phyloP scores from a whole-genome alignment of 2,797 vertebrate genomes.

The Hyperoplus lanceolatus region DNA sequence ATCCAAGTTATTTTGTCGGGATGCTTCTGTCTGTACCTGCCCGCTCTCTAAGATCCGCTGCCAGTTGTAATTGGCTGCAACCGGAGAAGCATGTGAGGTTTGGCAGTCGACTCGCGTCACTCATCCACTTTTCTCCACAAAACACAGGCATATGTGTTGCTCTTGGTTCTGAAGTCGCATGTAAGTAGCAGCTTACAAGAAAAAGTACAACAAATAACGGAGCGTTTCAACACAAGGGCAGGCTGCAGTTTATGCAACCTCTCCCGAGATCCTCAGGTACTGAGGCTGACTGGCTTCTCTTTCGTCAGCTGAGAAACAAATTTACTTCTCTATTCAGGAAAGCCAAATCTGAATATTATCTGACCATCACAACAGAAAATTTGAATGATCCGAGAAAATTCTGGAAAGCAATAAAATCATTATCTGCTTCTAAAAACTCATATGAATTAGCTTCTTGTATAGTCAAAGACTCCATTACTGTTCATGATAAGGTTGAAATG shows the following conservation, averaged over 20 bases:
- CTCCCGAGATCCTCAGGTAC: slow-evolving; percentile 42
- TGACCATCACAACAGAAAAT: too few relatives aligned
- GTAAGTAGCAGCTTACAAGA: slow-evolving; percentile 40
- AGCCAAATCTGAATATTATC: too few relatives aligned
- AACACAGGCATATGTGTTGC: slow-evolving; percentile 21
- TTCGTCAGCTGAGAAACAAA: too few relatives aligned
- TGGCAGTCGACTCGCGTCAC: slow-evolving; percentile 32
- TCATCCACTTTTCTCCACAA: slow-evolving; percentile 13
- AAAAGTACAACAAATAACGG: slow-evolving; percentile 38
- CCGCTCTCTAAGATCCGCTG: slow-evolving; percentile 41
- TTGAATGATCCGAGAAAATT: too few relatives aligned
- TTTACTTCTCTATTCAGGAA: too few relatives aligned
- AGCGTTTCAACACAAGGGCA: slow-evolving; percentile 49
- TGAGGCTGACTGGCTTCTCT: too few relatives aligned
- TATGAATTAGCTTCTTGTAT: too few relatives aligned
- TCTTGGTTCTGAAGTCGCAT: slow-evolving; percentile 30
- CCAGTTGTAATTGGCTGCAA: slow-evolving; percentile 60
- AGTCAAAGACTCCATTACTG: too few relatives aligned
- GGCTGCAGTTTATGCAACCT: slow-evolving; percentile 51
- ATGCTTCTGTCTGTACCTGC: slow-evolving; percentile 51
- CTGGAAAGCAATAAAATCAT: too few relatives aligned
- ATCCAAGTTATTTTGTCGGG: slow-evolving; percentile 37
- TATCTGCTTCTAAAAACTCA: too few relatives aligned
- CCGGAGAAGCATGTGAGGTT: slow-evolving; percentile 46
- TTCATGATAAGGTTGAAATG: too few relatives aligned